Evolutionary conservation across 2,888 invertebrate species (phyloP), one percentile per base, ranked within the genome.

Genomic region (Trilocha varians): DNA sequence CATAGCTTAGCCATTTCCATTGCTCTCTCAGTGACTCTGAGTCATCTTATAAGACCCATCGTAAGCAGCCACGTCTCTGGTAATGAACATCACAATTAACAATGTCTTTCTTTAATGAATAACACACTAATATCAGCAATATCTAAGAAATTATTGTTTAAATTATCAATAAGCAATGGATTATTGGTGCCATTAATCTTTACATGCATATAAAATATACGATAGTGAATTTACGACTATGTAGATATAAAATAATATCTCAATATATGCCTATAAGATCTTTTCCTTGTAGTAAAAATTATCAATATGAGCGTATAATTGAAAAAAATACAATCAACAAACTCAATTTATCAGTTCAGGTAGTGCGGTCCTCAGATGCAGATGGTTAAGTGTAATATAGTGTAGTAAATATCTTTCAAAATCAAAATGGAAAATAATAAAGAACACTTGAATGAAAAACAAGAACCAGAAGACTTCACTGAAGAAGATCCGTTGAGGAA

Each of bases 401-500:
- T 13, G 4, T n/a, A n/a, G n/a, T 36, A n/a, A 13, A 14, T 38
- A 16, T 13, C n/a, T 14, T 32, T 15, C 8, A 34, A 13, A 25
- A 13, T 16, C 6, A 47, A 8, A 42, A 49, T 55, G 49, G 34
- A 40, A 18, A 32, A 39, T 8, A 42, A 32, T 14, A 39, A 47
- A 5, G 39, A 35, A 8, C 34, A 33, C 5, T 41, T 44, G 11
- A 46, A 44, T 38, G 38, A 38, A 16, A 17, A 34, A 13, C 36
- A 38, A 32, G 40, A 35, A 25, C 37, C 44, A 36, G 39, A 43
- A 25, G 50, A 50, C 34, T 40, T 41, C 8, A 44, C 44, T 32
- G 55, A 59, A 52, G 52, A 45, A 15, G 54, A 54, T 33, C 56
- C 53, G 14, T 48, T 60, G 2, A 25, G 25, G 4, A 25, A 11